A percentile compares a stretch with the other conserved stretches of the same genome.
These are phyloP conservation scores for Heliothis virescens DNA, from an alignment of 1,140 invertebrate species.

Conservation along the genomic window DNA sequence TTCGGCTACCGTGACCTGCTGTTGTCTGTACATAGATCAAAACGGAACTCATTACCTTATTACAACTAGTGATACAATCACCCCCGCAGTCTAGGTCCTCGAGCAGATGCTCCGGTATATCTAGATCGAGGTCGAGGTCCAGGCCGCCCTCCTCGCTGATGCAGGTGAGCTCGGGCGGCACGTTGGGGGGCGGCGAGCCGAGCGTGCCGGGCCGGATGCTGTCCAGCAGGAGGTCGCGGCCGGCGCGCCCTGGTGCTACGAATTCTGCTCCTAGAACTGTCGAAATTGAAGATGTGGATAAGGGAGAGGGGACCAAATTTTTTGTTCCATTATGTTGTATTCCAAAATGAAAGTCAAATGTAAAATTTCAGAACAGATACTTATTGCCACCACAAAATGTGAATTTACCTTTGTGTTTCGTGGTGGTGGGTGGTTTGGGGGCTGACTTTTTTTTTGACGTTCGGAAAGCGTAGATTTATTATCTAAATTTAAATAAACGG, in stretches of 20 bases:
- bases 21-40: background rate
- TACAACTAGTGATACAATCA: conserved; percentile 95
- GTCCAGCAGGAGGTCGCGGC: conserved; percentile 74
- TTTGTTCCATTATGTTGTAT: too few relatives aligned
- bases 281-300: background rate
- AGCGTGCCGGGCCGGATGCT: conserved; percentile 77
- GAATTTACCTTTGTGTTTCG: too few relatives aligned
- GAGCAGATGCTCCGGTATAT: conserved; percentile 92
- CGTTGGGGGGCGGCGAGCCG: conserved; percentile 78
- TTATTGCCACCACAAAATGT: too few relatives aligned
- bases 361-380: too few relatives aligned
- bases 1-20: too few relatives aligned
- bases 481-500: too few relatives aligned
- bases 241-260: conserved; percentile 75
- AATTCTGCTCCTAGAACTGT: conserved; percentile 86
- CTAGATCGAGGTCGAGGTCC: conserved; percentile 90
- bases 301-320: background rate
- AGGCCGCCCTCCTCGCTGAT: conserved; percentile 95
- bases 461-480: too few relatives aligned
- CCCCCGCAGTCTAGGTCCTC: conserved; percentile 94
- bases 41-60: conserved; percentile 88
- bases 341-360: too few relatives aligned
- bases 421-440: too few relatives aligned
- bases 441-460: background rate
- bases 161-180: conserved; percentile 92